phyloP scores from a whole-genome alignment of 2,113 vertebrate genomes.

The Microtus montanus region DNA sequence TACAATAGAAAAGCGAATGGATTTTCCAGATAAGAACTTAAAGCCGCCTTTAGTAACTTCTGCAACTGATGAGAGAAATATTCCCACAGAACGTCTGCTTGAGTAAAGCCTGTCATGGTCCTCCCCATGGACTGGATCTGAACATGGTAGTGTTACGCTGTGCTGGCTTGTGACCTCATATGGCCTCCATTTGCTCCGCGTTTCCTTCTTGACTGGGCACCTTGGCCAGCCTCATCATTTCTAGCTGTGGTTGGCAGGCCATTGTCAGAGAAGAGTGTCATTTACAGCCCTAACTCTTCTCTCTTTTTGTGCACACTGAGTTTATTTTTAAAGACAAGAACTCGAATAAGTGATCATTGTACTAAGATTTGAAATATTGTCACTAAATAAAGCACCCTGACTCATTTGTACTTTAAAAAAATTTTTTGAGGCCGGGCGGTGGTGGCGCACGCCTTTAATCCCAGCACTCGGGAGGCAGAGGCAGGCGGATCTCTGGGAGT shows the following conservation, averaged over 20 bases:
- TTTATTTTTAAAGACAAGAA: constrained; percentile 7
- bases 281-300: neutral
- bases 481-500: no score
- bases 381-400: neutral
- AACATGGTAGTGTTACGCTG: accelerated
- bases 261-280: neutral
- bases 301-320: neutral
- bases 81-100: neutral
- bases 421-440: no score
- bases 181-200: accelerated
- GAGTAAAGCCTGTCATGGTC: neutral
- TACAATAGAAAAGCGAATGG: neutral
- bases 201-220: neutral
- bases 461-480: no score
- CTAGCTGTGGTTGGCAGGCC: neutral
- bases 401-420: neutral
- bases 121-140: accelerated
- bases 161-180: accelerated
- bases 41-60: neutral
- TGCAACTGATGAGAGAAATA: neutral
- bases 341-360: neutral
- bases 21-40: constrained; percentile 12
- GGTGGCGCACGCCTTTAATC: no score
- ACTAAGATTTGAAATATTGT: neutral
- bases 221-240: neutral